phyloP scores from a whole-genome alignment of 2,888 invertebrate species.

The Ectropis crepuscularia region DNA sequence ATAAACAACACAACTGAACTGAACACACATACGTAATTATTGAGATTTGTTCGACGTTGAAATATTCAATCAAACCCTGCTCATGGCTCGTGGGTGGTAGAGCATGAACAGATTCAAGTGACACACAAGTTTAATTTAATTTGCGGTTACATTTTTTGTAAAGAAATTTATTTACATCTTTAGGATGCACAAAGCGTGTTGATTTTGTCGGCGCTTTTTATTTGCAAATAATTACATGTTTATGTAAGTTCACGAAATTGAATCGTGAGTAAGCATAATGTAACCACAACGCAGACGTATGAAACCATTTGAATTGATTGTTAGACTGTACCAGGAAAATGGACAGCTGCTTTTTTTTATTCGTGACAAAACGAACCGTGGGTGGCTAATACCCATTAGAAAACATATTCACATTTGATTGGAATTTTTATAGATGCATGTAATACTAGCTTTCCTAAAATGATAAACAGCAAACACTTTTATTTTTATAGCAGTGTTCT shows the following conservation, averaged over 20 bases:
- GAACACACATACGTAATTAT: constrained; percentile 1
- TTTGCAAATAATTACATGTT: constrained; percentile 15
- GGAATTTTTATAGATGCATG: constrained; percentile 31
- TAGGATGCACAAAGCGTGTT: not conserved
- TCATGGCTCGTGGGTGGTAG: constrained; percentile 3
- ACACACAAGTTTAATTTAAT: not conserved
- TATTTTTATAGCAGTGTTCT: constrained; percentile 19
- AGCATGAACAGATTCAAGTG: not conserved
- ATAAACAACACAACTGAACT: constrained; percentile 11
- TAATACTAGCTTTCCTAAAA: constrained; percentile 27
- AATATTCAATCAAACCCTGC: not conserved
- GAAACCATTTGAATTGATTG: constrained; percentile 22
- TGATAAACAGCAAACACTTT: constrained; percentile 20
- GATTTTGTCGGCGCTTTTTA: constrained; percentile 4
- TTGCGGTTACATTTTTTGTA: constrained; percentile 9
- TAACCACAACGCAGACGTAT: constrained; percentile 18
- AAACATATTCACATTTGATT: constrained; percentile 25
- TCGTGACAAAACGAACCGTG: constrained; percentile 45
- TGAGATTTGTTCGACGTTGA: constrained; percentile 4
- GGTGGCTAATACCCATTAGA: constrained; percentile 30
- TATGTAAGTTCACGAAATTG: constrained; percentile 12
- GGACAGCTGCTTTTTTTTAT: constrained; percentile 45
- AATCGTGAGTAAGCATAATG: constrained; percentile 21
- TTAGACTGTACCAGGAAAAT: constrained; percentile 49
- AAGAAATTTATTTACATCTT: not conserved